Evolutionary conservation across 2,113 vertebrate species (phyloP).

Genomic region (Oenanthe melanoleuca): DNA sequence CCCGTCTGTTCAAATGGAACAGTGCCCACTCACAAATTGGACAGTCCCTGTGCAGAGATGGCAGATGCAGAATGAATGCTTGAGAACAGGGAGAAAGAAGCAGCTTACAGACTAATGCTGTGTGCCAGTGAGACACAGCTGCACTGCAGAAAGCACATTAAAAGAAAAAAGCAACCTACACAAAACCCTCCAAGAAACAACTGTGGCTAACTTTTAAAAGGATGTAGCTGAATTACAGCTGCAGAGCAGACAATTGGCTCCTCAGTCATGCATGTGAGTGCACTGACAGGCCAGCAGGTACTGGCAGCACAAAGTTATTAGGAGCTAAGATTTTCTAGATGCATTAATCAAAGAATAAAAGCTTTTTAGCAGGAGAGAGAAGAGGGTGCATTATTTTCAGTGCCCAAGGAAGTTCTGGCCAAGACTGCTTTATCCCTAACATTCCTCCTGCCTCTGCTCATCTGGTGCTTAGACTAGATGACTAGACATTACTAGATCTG

Average conservation of each 20-base stretch:
- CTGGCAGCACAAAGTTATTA: background rate
- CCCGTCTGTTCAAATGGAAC: constrained; percentile 53
- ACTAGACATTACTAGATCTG: background rate
- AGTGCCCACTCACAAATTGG: constrained; percentile 36
- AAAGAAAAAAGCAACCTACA: background rate
- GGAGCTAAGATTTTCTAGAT: background rate
- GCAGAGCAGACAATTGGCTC: background rate
- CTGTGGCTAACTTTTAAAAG: background rate
- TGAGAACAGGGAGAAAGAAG: constrained; percentile 10
- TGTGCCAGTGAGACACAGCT: background rate
- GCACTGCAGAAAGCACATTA: constrained; percentile 15
- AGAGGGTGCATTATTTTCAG: background rate
- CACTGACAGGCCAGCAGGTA: background rate
- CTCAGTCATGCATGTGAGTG: background rate
- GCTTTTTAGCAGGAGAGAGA: background rate
- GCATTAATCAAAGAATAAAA: background rate
- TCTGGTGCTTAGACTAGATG: background rate
- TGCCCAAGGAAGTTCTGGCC: background rate
- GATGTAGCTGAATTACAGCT: background rate
- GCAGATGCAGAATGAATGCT: constrained; percentile 52
- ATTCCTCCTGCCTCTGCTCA: background rate
- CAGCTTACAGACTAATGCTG: constrained; percentile 12
- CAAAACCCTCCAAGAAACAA: background rate
- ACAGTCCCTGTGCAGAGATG: constrained; percentile 1
- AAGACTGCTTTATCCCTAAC: background rate